Evolutionary conservation across 2,113 vertebrate species (phyloP).

Genomic region (Lynx canadensis): DNA sequence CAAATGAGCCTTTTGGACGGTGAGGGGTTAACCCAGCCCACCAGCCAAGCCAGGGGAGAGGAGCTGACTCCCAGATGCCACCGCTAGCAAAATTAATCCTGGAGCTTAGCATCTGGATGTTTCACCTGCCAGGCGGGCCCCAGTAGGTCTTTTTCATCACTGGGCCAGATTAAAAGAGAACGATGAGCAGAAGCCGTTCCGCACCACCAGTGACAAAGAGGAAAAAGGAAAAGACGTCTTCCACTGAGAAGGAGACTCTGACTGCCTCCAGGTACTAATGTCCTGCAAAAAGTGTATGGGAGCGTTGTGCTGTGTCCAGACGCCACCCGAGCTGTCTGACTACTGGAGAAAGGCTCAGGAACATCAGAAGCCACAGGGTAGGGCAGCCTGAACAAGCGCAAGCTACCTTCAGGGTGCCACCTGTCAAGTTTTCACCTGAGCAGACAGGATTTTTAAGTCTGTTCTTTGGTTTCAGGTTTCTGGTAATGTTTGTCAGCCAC

Average conservation of each 20-base stretch:
- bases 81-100: slow-evolving; percentile 87
- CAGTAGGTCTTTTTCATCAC: slow-evolving; percentile 81
- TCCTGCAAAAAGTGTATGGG: slow-evolving; percentile 49
- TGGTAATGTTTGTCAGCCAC: slow-evolving; percentile 61
- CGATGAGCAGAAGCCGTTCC: slow-evolving; percentile 82
- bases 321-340: slow-evolving; percentile 59
- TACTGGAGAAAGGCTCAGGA: slow-evolving; percentile 26
- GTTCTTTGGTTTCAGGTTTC: slow-evolving; percentile 73
- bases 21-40: slow-evolving; percentile 81
- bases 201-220: slow-evolving; percentile 74
- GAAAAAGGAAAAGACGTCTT: not conserved
- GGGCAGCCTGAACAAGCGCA: slow-evolving; percentile 67
- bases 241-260: not conserved
- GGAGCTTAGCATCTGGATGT: slow-evolving; percentile 88
- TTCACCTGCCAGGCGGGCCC: slow-evolving; percentile 85
- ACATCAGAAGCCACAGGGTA: slow-evolving; percentile 50
- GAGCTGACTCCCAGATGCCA: slow-evolving; percentile 83
- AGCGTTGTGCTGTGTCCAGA: slow-evolving; percentile 34
- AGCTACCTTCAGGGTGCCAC: slow-evolving; percentile 74
- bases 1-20: slow-evolving; percentile 71
- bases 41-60: slow-evolving; percentile 75
- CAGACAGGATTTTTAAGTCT: slow-evolving; percentile 65
- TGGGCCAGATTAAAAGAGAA: slow-evolving; percentile 85
- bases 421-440: slow-evolving; percentile 77
- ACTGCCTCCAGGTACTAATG: slow-evolving; percentile 48